Percentiles rank a stretch among this genome's conserved stretches.
Evolutionary conservation across 1,140 invertebrate species (phyloP).

Genomic region (Tachypleus tridentatus): DNA sequence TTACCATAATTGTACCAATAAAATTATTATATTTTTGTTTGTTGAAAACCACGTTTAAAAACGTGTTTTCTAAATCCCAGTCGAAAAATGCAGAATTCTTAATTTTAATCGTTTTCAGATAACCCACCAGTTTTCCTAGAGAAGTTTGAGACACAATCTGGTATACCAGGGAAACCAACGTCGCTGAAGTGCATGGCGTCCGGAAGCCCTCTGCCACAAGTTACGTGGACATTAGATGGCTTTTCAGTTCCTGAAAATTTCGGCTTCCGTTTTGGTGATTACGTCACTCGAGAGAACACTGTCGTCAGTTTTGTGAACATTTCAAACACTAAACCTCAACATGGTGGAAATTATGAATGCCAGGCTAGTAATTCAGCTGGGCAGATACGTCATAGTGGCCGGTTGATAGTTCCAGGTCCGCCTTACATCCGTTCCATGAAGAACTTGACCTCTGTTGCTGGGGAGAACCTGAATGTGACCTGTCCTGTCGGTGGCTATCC

Average conservation of each 20-base stretch:
- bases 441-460: constrained; percentile 62
- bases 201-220: constrained; percentile 20
- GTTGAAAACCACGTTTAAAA: too few relatives aligned
- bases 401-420: constrained; percentile 81
- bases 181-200: constrained; percentile 22
- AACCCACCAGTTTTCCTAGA: constrained; percentile 13
- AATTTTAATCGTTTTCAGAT: constrained; percentile 28
- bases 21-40: too few relatives aligned
- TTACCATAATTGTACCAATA: too few relatives aligned
- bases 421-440: constrained; percentile 72
- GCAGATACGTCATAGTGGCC: constrained; percentile 65
- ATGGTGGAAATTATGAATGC: constrained; percentile 86
- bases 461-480: constrained; percentile 71
- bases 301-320: constrained; percentile 90
- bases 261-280: constrained; percentile 29
- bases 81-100: too few relatives aligned
- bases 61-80: too few relatives aligned
- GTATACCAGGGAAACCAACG: constrained; percentile 12
- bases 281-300: constrained; percentile 48
- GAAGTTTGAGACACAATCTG: constrained; percentile 11
- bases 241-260: constrained; percentile 25
- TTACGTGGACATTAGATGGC: constrained; percentile 24
- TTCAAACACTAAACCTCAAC: constrained; percentile 76
- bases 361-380: constrained; percentile 84
- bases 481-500: constrained; percentile 92